Conservation (phyloP, 1,140 invertebrate genomes). For the Zaprionus kolodkinae region DNA sequence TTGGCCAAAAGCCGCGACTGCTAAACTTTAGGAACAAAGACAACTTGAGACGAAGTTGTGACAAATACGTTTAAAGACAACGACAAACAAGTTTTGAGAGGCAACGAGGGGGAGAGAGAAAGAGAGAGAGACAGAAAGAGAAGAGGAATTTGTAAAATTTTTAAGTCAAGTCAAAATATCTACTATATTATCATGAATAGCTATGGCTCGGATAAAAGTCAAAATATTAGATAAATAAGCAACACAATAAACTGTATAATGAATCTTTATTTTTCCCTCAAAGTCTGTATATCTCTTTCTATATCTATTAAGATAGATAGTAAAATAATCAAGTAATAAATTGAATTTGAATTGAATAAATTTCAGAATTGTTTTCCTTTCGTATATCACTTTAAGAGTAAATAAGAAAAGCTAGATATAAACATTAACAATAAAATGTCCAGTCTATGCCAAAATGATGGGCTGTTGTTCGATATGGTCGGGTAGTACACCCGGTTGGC, state of each 20-base stretch:
- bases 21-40: slow-evolving; percentile 57
- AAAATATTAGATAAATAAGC: background rate
- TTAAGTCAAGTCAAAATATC: background rate
- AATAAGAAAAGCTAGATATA: no score
- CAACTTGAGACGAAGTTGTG: slow-evolving; percentile 62
- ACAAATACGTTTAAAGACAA: slow-evolving; percentile 71
- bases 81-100: slow-evolving; percentile 70
- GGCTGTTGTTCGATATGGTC: no score
- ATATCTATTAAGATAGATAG: no score
- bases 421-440: no score
- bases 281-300: no score
- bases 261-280: background rate
- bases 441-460: no score
- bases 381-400: no score
- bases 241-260: background rate
- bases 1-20: slow-evolving; percentile 49
- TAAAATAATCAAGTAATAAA: background rate
- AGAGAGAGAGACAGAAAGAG: slow-evolving; percentile 12
- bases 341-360: background rate
- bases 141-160: background rate
- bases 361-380: background rate
- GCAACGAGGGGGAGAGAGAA: slow-evolving; percentile 16
- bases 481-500: no score
- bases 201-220: background rate
- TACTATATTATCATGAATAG: background rate